Conservation (phyloP, 2,888 invertebrate genomes). For the Plebejus melissa region DNA sequence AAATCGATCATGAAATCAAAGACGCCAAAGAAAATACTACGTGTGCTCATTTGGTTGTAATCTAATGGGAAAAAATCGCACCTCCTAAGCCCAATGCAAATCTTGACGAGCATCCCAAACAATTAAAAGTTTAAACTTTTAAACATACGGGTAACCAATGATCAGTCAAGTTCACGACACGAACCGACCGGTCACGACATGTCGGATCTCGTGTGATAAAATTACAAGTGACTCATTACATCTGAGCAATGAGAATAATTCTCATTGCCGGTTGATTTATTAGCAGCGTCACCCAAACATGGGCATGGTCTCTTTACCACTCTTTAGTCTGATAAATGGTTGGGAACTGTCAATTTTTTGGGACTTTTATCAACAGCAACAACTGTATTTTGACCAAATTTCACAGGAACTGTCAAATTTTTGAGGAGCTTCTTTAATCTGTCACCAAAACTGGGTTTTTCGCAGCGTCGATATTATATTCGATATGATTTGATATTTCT, state of each 20-base stretch:
- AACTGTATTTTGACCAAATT: no score
- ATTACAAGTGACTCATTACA: constrained; percentile 60
- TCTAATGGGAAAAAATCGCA: neutral
- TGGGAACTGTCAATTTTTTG: no score
- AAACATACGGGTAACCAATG: constrained; percentile 59
- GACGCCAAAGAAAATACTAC: no score
- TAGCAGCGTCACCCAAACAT: constrained; percentile 36
- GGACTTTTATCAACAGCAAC: no score
- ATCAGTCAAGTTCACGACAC: constrained; percentile 68
- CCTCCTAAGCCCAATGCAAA: neutral
- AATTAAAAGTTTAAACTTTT: constrained; percentile 51
- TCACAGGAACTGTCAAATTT: no score
- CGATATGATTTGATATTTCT: no score
- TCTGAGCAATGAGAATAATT: constrained; percentile 40
- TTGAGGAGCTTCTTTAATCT: no score
- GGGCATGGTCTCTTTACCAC: no score
- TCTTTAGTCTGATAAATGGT: no score
- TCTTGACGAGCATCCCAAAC: constrained; percentile 42
- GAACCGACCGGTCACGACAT: constrained; percentile 70
- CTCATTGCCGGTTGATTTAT: constrained; percentile 60
- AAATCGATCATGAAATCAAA: neutral
- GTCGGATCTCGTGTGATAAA: constrained; percentile 60
- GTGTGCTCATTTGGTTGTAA: neutral
- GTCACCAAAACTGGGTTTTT: no score
- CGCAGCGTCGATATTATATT: no score